phyloP scores from a whole-genome alignment of 1,140 invertebrate species.

The Penaeus vannamei region DNA sequence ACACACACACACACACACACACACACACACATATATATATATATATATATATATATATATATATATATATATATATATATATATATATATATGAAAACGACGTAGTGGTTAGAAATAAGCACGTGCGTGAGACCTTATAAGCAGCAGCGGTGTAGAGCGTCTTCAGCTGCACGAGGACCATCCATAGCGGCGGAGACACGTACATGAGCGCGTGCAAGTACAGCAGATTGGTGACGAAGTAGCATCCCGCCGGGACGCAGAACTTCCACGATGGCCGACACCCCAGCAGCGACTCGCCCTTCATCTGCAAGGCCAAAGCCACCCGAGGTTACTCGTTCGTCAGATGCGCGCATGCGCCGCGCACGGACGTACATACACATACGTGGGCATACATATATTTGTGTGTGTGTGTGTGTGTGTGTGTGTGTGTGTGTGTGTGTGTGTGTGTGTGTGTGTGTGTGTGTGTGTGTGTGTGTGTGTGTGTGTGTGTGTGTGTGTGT shows the following conservation, averaged over 20 bases:
- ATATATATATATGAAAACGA: not conserved
- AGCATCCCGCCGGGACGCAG: conserved; percentile 44
- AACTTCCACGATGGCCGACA: conserved; percentile 30
- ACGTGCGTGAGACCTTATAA: conserved; percentile 41
- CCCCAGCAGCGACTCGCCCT: not conserved
- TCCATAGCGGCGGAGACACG: conserved; percentile 54
- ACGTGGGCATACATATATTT: too few species aligned
- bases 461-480: too few species aligned
- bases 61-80: too few species aligned
- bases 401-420: too few species aligned
- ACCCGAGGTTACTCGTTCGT: not conserved
- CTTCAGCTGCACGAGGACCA: conserved; percentile 52
- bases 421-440: too few species aligned
- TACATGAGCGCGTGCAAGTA: conserved; percentile 38
- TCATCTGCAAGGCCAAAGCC: not conserved
- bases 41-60: too few species aligned
- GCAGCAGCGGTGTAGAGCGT: conserved; percentile 48
- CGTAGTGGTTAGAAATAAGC: not conserved
- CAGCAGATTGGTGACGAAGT: conserved; percentile 58
- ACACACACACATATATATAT: too few species aligned
- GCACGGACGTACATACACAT: too few species aligned
- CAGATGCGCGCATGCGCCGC: not conserved
- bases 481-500: too few species aligned
- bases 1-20: too few species aligned
- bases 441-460: too few species aligned